phyloP scores from a whole-genome alignment of 2,113 vertebrate species.

The Pomatostomus ruficeps region DNA sequence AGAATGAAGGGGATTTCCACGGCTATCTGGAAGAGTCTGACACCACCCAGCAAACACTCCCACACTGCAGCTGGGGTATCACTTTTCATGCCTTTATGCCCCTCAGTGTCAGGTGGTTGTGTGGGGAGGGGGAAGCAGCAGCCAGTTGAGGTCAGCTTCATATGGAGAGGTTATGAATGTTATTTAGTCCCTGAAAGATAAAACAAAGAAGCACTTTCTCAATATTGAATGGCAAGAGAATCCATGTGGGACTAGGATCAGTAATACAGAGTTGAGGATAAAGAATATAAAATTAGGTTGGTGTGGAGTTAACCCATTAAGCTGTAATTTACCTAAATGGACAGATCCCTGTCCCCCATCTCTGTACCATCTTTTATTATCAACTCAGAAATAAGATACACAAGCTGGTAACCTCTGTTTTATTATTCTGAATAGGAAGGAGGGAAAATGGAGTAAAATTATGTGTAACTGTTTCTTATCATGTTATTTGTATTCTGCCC shows the following conservation, averaged over 20 bases:
- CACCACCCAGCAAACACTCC: background rate
- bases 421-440: background rate
- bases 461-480: background rate
- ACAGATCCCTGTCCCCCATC: background rate
- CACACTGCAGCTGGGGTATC: background rate
- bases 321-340: conserved; percentile 4
- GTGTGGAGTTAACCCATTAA: background rate
- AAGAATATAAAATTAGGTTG: conserved; percentile 16
- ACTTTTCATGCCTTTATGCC: background rate
- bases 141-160: background rate
- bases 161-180: background rate
- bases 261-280: background rate
- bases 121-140: background rate
- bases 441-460: background rate
- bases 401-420: background rate
- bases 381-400: background rate
- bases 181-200: background rate
- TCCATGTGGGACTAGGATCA: background rate
- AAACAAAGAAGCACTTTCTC: background rate
- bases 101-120: background rate
- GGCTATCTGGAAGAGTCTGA: background rate
- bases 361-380: background rate
- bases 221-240: background rate
- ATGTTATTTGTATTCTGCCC: background rate
- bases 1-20: background rate